phyloP scores from a whole-genome alignment of 2,797 vertebrate species.

The Urophycis tenuis region DNA sequence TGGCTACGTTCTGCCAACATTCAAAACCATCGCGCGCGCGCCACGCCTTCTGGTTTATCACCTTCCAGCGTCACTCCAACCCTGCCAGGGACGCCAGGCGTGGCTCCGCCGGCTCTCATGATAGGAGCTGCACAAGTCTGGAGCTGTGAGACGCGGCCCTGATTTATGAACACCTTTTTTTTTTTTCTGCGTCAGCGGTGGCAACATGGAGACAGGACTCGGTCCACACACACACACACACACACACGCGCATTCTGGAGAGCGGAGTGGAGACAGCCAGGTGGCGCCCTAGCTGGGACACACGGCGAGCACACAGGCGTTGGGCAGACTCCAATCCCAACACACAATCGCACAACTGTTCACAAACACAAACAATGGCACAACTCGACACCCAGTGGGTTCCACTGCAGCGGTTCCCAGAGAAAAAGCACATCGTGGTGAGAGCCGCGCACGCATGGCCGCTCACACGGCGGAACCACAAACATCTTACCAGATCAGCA shows the following conservation, averaged over 20 bases:
- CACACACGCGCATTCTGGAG: slow-evolving; percentile 18
- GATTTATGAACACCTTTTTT: slow-evolving; percentile 32
- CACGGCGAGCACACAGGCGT: not conserved
- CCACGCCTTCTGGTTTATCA: not conserved
- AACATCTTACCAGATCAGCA: slow-evolving; percentile 22
- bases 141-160: not conserved
- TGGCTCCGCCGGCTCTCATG: not conserved
- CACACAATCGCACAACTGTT: no score
- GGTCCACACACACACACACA: slow-evolving; percentile 36
- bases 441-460: not conserved
- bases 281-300: not conserved
- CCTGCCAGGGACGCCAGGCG: not conserved
- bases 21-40: not conserved
- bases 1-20: slow-evolving; percentile 12
- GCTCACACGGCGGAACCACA: not conserved
- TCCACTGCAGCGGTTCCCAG: no score
- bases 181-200: slow-evolving; percentile 25
- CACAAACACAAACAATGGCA: no score
- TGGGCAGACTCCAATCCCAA: not conserved
- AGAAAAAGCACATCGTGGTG: not conserved
- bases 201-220: slow-evolving; percentile 29
- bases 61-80: not conserved
- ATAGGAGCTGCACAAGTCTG: not conserved
- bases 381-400: no score
- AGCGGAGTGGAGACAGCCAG: not conserved